phyloP scores from a whole-genome alignment of 2,113 vertebrate species.

The Microcebus ravelobensis region DNA sequence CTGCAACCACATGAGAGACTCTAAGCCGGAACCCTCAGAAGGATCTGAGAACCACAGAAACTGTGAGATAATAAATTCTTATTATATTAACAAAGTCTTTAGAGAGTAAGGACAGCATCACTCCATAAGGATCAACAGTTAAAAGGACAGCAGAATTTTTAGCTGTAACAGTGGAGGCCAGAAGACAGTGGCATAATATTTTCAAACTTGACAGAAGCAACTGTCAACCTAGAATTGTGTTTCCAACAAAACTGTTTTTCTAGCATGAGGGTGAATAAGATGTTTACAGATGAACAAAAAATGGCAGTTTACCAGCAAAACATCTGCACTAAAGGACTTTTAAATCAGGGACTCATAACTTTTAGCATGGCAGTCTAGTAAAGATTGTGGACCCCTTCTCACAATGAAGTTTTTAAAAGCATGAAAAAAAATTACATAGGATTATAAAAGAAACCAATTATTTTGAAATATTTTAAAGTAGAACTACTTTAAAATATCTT shows the following conservation, averaged over 20 bases:
- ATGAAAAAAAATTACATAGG: background rate
- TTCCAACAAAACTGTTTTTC: background rate
- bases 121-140: too few species aligned
- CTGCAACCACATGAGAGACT: too few species aligned
- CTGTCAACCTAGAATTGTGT: background rate
- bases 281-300: background rate
- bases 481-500: background rate
- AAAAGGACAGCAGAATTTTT: background rate
- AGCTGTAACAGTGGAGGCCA: background rate
- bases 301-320: background rate
- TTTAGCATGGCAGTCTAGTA: background rate
- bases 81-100: too few species aligned
- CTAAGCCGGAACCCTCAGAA: too few species aligned
- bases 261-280: background rate
- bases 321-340: background rate
- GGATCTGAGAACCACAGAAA: too few species aligned
- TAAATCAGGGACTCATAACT: background rate
- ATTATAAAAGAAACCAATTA: background rate
- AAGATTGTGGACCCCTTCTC: background rate
- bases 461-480: background rate
- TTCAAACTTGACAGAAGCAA: background rate
- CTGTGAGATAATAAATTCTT: too few species aligned
- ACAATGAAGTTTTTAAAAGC: background rate
- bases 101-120: background rate
- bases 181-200: background rate